A percentile compares a stretch with the other conserved stretches of the same genome.
Conservation (phyloP, 2,888 invertebrate species). For the Torymus tubicola region DNA sequence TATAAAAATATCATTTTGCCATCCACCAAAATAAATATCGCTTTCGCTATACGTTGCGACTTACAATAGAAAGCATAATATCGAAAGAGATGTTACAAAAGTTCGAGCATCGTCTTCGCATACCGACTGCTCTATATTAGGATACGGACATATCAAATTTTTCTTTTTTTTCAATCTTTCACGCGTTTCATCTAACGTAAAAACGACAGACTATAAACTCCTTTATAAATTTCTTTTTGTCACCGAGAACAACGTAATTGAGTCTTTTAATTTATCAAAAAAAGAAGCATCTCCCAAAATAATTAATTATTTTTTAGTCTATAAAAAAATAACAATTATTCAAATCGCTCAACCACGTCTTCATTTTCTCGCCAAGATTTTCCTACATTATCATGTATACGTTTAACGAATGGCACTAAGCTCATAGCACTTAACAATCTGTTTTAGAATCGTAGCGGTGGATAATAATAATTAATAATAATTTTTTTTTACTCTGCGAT, state of each 20-base stretch:
- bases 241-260: slow-evolving; percentile 4
- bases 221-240: background rate
- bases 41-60: slow-evolving; percentile 18
- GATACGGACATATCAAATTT: background rate
- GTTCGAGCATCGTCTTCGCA: slow-evolving; percentile 1
- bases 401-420: slow-evolving; percentile 48
- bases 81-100: slow-evolving; percentile 36
- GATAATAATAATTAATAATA: slow-evolving; percentile 2
- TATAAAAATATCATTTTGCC: slow-evolving; percentile 60
- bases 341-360: background rate
- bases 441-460: slow-evolving; percentile 23
- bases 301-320: slow-evolving; percentile 45
- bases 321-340: slow-evolving; percentile 54
- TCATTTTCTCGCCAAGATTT: background rate
- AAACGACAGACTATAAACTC: slow-evolving; percentile 17
- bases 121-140: slow-evolving; percentile 7
- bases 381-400: slow-evolving; percentile 1
- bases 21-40: slow-evolving; percentile 55
- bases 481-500: slow-evolving; percentile 10
- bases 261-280: background rate
- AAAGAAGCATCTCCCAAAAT: slow-evolving; percentile 13
- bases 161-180: slow-evolving; percentile 1
- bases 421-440: slow-evolving; percentile 50
- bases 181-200: background rate
- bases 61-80: slow-evolving; percentile 43